Conservation (phyloP, 2,888 invertebrate species). For the Cheilosia urbana region DNA sequence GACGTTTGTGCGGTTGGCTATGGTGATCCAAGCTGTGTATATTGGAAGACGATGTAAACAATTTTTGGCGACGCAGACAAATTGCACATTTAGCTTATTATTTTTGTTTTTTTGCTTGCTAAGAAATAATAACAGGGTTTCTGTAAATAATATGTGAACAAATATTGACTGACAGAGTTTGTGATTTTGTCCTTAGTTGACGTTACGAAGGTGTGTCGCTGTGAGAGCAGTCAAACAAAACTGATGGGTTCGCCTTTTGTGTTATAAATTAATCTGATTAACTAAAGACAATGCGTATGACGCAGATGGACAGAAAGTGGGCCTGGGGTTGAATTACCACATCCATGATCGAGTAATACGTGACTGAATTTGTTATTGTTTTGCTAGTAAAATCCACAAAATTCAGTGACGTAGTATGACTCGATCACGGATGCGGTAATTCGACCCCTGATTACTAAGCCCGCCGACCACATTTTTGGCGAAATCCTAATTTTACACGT, state of each 20-base stretch:
- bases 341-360: too few relatives aligned
- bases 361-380: too few relatives aligned
- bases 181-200: constrained; percentile 1
- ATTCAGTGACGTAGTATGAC: too few relatives aligned
- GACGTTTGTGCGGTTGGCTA: constrained; percentile 34
- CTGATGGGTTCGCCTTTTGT: background rate
- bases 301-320: too few relatives aligned
- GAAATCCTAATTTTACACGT: too few relatives aligned
- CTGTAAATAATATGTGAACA: constrained; percentile 55
- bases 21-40: constrained; percentile 32
- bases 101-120: constrained; percentile 67
- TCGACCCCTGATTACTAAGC: too few relatives aligned
- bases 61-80: constrained; percentile 47
- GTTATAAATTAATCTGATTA: background rate
- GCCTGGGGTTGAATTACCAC: too few relatives aligned
- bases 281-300: too few relatives aligned
- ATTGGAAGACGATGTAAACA: constrained; percentile 44
- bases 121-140: constrained; percentile 52
- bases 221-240: background rate
- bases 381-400: too few relatives aligned
- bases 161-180: constrained; percentile 46
- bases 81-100: constrained; percentile 65
- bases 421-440: too few relatives aligned
- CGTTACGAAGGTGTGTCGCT: background rate
- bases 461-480: too few relatives aligned